These are phyloP conservation scores for Paralichthys olivaceus DNA, from an alignment of 2,113 vertebrate genomes.

Conservation along the genomic window DNA sequence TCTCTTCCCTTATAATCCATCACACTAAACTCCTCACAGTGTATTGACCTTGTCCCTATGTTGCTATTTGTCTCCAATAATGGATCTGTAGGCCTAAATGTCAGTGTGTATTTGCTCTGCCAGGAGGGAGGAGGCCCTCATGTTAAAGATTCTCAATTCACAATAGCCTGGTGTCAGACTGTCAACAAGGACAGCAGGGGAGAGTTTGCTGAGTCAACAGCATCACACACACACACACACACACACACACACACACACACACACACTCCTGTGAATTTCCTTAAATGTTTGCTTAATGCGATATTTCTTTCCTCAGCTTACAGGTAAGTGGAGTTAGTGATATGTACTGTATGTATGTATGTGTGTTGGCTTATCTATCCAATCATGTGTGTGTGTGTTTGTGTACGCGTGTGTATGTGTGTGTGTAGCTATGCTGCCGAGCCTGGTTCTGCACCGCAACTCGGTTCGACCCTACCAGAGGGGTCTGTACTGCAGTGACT, in stretches of 20 bases:
- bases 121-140: constrained; percentile 17
- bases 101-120: constrained; percentile 49
- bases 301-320: constrained; percentile 27
- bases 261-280: constrained; percentile 41
- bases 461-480: constrained; percentile 80
- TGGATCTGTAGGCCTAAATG: constrained; percentile 15
- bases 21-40: neutral
- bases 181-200: constrained; percentile 58
- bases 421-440: constrained; percentile 83
- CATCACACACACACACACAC: constrained; percentile 35
- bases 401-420: constrained; percentile 66
- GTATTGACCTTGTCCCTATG: constrained; percentile 18
- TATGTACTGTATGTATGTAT: neutral
- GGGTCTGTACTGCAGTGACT: constrained; percentile 80
- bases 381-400: constrained; percentile 56
- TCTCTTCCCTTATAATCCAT: constrained; percentile 15
- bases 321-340: constrained; percentile 65
- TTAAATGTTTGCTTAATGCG: constrained; percentile 38
- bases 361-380: constrained; percentile 46
- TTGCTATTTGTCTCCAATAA: constrained; percentile 43
- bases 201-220: constrained; percentile 42
- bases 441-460: constrained; percentile 81
- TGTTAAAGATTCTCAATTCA: constrained; percentile 16
- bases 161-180: constrained; percentile 8
- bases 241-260: constrained; percentile 41